Percentiles rank a stretch among this genome's conserved stretches.
phyloP scores from a whole-genome alignment of 2,888 invertebrate species.

The Athripsodes cinereus region DNA sequence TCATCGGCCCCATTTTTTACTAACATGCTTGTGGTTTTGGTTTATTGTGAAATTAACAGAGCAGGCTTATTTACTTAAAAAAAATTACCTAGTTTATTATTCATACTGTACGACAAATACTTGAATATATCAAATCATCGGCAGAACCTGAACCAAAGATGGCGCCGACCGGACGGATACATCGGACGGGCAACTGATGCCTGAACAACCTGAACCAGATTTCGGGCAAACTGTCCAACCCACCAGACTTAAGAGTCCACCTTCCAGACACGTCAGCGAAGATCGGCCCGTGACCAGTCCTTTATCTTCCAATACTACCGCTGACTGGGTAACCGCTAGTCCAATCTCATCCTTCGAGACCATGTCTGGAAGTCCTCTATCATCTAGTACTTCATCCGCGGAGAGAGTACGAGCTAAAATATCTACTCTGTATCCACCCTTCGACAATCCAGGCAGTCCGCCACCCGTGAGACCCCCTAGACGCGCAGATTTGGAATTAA shows the following conservation, averaged over 20 bases:
- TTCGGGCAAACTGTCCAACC: slow-evolving; percentile 27
- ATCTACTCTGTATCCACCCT: slow-evolving; percentile 2
- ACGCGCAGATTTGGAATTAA: slow-evolving; percentile 24
- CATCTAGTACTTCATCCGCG: background rate
- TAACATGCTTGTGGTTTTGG: too few species aligned
- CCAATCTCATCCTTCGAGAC: slow-evolving; percentile 11
- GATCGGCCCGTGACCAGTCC: slow-evolving; percentile 10
- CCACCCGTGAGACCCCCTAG: slow-evolving; percentile 24
- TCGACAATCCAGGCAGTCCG: slow-evolving; percentile 10
- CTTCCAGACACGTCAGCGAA: slow-evolving; percentile 3
- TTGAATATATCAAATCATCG: slow-evolving; percentile 8
- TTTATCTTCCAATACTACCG: slow-evolving; percentile 12
- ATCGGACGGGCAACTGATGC: slow-evolving; percentile 9
- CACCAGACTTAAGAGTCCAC: slow-evolving; percentile 12
- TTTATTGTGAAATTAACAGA: too few species aligned
- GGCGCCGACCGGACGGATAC: background rate
- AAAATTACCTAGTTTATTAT: too few species aligned
- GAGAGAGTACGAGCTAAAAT: slow-evolving; percentile 4
- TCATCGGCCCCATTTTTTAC: too few species aligned
- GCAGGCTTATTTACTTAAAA: too few species aligned
- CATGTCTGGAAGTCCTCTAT: slow-evolving; percentile 1
- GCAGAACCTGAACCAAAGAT: slow-evolving; percentile 8
- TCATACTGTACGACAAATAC: background rate
- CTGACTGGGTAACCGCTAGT: slow-evolving; percentile 13
- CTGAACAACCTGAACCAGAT: background rate